Base-by-base conservation (phyloP, 2,113 vertebrate genomes). In the Origma solitaria region DNA sequence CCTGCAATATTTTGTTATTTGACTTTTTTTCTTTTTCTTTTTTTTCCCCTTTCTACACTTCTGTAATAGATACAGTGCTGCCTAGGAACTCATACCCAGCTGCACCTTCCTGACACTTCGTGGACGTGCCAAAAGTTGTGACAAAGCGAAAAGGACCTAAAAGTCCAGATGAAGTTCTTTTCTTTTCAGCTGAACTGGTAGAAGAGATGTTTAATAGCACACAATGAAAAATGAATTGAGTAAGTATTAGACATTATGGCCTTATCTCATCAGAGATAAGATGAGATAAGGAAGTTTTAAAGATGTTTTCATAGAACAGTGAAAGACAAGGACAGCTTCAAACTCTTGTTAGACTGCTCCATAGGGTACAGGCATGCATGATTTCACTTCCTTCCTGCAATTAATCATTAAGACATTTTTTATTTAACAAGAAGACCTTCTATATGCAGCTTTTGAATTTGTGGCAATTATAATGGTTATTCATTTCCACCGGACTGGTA, bases 331-430 rank as follows among this genome's bases (percentile, higher is more conserved):
- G 14, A 79, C 42, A 87, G 42, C 45, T 83, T 95, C 56, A 90
- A 72, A 61, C 13, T 60, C 81, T 44, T 84, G 13, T 78, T 56
- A 70, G 57, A 47, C 31, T 66, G 42, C 22, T 88, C 56, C 44
- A 30, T n/a, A 54, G 37, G 31, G 49, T 58, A 86, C 40, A 64
- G 61, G 31, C 30, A 58, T 58, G 38, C n/a, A 79, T 76, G 38
- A 69, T 92, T 95, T 94, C 54, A 68, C 27, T 91, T 95, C 82
- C 89, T 95, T 95, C 78, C 86, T 85, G 84, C 68, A 87, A 79
- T 88, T 89, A 92, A 89, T 69, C 53, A 62, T 75, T 82, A 82
- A 75, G 65, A 47, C 8, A 40, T 60, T 64, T 76, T 92, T 86
- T 75, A 71, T 91, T 90, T 86, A 62, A 86, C 71, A 86, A 66